Conservation (phyloP, 1,140 invertebrate genomes). For the Drosophila kikkawai region DNA sequence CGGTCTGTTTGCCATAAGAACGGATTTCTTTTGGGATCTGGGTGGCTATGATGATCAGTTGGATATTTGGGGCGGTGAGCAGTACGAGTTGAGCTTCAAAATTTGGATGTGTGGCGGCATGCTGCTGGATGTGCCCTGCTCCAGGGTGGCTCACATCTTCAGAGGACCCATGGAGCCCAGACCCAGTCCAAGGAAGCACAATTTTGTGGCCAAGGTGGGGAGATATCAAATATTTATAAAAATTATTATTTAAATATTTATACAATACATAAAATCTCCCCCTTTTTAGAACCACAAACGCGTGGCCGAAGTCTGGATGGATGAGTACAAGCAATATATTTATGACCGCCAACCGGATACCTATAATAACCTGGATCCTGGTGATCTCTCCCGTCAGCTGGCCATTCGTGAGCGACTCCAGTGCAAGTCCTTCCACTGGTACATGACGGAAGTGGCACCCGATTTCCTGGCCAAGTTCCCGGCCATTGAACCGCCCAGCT, state of each 20-base stretch:
- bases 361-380: constrained; percentile 87
- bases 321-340: constrained; percentile 92
- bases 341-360: constrained; percentile 89
- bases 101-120: constrained; percentile 96
- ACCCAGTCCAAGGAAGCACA: constrained; percentile 91
- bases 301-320: constrained; percentile 96
- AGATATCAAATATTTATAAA: neutral
- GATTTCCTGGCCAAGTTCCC: constrained; percentile 92
- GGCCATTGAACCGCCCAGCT: constrained; percentile 90
- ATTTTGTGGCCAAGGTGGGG: constrained; percentile 65
- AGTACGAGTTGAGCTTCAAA: constrained; percentile 98
- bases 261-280: neutral
- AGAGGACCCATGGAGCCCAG: constrained; percentile 90
- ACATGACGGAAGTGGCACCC: constrained; percentile 92
- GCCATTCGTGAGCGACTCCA: constrained; percentile 88
- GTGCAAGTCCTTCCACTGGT: constrained; percentile 95
- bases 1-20: constrained; percentile 96
- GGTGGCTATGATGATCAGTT: constrained; percentile 97
- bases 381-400: constrained; percentile 89
- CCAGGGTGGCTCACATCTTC: constrained; percentile 96
- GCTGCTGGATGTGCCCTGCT: constrained; percentile 96
- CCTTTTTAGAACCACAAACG: constrained; percentile 88
- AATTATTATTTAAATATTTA: neutral
- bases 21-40: constrained; percentile 97
- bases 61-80: constrained; percentile 98